Conservation (phyloP, 2,888 invertebrate genomes). For the Drosophila planitibia region DNA sequence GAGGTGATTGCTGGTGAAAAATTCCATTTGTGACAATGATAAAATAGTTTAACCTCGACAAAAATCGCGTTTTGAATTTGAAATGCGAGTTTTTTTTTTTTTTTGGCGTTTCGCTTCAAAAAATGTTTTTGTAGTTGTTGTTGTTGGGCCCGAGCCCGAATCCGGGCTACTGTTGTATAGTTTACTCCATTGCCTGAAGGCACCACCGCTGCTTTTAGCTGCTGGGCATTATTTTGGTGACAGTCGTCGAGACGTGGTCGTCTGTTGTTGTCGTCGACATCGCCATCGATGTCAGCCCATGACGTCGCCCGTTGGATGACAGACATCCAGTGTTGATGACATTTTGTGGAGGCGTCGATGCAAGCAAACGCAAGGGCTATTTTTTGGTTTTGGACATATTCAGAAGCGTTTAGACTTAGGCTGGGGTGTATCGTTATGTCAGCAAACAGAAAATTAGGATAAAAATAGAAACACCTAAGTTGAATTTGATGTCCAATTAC, state of each 20-base stretch:
- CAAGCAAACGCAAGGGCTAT: slow-evolving; percentile 8
- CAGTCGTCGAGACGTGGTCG: slow-evolving; percentile 51
- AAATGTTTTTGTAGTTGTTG: slow-evolving; percentile 61
- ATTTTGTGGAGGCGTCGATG: slow-evolving; percentile 60
- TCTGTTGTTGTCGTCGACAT: slow-evolving; percentile 19
- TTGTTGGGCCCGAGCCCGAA: slow-evolving; percentile 32
- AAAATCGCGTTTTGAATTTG: slow-evolving; percentile 84
- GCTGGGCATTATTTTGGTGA: slow-evolving; percentile 66
- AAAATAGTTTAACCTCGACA: slow-evolving; percentile 84
- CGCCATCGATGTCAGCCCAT: not conserved
- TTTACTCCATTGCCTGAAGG: slow-evolving; percentile 30
- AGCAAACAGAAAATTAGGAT: not conserved
- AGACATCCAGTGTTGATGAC: slow-evolving; percentile 21
- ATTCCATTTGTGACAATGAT: slow-evolving; percentile 84
- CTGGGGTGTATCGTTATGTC: not conserved
- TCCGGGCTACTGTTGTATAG: slow-evolving; percentile 62
- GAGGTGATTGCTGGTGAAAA: slow-evolving; percentile 77
- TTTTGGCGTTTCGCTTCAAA: slow-evolving; percentile 70
- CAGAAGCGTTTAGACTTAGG: not conserved
- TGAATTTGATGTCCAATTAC: not conserved
- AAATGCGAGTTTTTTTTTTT: slow-evolving; percentile 67
- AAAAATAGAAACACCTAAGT: not conserved
- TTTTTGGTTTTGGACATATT: slow-evolving; percentile 2
- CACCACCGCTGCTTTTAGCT: slow-evolving; percentile 25
- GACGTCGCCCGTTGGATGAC: slow-evolving; percentile 19